Base-by-base conservation (phyloP, 2,797 vertebrate species). In the Siniperca obscura region DNA sequence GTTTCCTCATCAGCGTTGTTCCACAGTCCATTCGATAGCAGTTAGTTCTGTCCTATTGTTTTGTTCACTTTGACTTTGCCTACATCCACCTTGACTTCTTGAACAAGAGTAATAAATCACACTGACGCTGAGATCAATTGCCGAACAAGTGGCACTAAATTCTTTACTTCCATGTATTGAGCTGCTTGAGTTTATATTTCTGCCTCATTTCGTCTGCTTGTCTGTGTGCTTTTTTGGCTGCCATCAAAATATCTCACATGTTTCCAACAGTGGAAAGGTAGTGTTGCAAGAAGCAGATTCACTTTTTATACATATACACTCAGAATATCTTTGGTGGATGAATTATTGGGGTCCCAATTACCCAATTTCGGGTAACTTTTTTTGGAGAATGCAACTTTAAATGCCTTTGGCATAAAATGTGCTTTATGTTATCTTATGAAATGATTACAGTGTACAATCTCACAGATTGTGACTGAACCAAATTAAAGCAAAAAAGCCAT, bases 81-180 rank as follows among this genome's bases (percentile, higher is more conserved):
- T 60, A 71, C 68, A 78, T 85, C 83, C 78, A 86, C 81, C 78
- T 89, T 82, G 81, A 91, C 79, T 89, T 92, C 90, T 89, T 71
- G 34, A 86, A 82, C 65, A 75, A 77, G 59, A 48, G 61, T 50
- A 77, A 92, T 91, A 77, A 75, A 92, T 90, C 85, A 80, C 57
- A 42, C 44, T 79, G 88, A 88, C 34, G 7, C 44, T 52, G 65
- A 56, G 60, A 90, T 89, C 87, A 89, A 86, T 82, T 78, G 78
- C 10, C 21, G 67, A 91, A 85, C 76, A 91, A 90, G 87, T 71
- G 55, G 78, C 70, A 80, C 62, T 84, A 72, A 79, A 86, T 85
- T 78, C 62, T 85, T 84, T 76, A 74, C 82, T 84, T 83, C 52
- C 75, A 70, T 70, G 34, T 75, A 85, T 70, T 77, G 65, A 86